Evolutionary conservation across 2,113 vertebrate species (phyloP), one percentile per base, ranked within the genome.

Genomic region (Lathamus discolor): DNA sequence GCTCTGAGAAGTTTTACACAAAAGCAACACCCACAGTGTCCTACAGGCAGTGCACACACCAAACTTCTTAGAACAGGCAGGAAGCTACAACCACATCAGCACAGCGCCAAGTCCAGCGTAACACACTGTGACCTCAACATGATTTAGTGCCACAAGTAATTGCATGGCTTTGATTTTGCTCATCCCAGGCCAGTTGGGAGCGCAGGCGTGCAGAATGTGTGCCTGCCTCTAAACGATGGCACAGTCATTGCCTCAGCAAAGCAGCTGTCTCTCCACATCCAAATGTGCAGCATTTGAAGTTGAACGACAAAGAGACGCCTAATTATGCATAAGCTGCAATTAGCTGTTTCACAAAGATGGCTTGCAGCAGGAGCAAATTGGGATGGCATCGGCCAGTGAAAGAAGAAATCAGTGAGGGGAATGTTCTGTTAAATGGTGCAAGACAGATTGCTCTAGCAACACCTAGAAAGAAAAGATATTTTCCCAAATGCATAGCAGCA

Each of bases 261-360:
- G 54, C 81, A 94, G 81, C 81, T 70, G 64, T 78, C 64, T 91
- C 67, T 59, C 76, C 69, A 37, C 54, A 87, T 28, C 67, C 74
- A 87, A 63, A 62, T 25, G 41, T 43, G 83, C 74, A 67, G 74
- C 67, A 18, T 82, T 92, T 83, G 74, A 74, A 92, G 63, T 5
- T n/a, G 62, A 94, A 79, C 5, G 2, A 91, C 81, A 89, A 27
- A 86, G 66, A 90, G n/a, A 63, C 9, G 27, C 37, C 69, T 76
- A 52, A 69, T 89, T 92, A 87, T 39, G 37, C 46, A 59, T 17
- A 54, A 87, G 33, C 70, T 92, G 81, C 74, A 92, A 74, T 91
- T 70, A 94, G 59, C 70, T 83, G 54, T 74, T 93, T 91, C 70
- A 68, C 86, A 76, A 84, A 69, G 73, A 85, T 3, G 9, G 62